Percentiles rank a stretch among this genome's conserved stretches.
These are phyloP conservation scores for Caenorhabditis tropicalis DNA, from an alignment of 1,140 invertebrate species.

Conservation along the genomic window DNA sequence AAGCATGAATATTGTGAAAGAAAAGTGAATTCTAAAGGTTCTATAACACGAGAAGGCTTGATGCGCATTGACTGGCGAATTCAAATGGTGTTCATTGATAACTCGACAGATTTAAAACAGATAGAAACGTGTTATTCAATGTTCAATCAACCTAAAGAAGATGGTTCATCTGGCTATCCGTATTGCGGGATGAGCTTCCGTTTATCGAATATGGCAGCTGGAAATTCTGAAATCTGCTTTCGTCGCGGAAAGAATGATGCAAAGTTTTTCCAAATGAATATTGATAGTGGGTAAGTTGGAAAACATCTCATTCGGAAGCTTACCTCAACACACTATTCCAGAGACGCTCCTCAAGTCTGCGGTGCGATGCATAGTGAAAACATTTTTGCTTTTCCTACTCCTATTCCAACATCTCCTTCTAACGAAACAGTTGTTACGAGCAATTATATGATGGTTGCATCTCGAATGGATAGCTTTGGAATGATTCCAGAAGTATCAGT, in stretches of 20 bases:
- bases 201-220: slow-evolving; percentile 43
- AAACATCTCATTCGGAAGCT: background rate
- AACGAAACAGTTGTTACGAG: slow-evolving; percentile 51
- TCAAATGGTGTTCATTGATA: slow-evolving; percentile 29
- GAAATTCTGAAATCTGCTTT: slow-evolving; percentile 61
- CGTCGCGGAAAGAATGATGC: slow-evolving; percentile 41
- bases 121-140: slow-evolving; percentile 17
- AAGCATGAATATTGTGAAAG: background rate
- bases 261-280: slow-evolving; percentile 29
- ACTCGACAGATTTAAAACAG: background rate
- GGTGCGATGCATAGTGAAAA: slow-evolving; percentile 22
- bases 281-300: slow-evolving; percentile 40
- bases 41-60: background rate
- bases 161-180: slow-evolving; percentile 10
- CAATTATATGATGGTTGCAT: slow-evolving; percentile 19
- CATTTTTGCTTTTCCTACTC: background rate
- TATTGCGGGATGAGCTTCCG: slow-evolving; percentile 35
- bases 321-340: background rate
- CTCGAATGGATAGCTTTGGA: slow-evolving; percentile 62
- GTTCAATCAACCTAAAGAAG: slow-evolving; percentile 35
- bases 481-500: slow-evolving; percentile 55
- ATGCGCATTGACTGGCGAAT: slow-evolving; percentile 3
- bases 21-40: background rate
- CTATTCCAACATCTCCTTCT: background rate
- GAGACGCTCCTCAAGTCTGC: slow-evolving; percentile 30